phyloP scores from a whole-genome alignment of 2,888 invertebrate genomes.

The Rhaphigaster nebulosa region DNA sequence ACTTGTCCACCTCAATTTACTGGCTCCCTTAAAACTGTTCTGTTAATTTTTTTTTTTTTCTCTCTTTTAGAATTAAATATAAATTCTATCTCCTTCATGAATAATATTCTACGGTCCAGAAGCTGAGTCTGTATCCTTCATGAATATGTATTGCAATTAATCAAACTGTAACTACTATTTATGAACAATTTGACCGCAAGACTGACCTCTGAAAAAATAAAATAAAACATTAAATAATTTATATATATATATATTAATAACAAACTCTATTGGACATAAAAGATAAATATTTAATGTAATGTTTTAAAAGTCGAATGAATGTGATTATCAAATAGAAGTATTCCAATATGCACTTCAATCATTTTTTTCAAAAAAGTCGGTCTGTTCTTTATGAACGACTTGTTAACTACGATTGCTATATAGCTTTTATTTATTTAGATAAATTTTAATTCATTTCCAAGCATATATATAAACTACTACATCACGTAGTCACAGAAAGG shows the following conservation, averaged over 20 bases:
- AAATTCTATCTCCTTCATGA: conserved; percentile 1
- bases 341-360: too few species aligned
- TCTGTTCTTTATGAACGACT: too few species aligned
- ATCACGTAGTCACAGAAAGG: too few species aligned
- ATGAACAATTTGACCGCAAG: background rate
- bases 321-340: too few species aligned
- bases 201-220: background rate
- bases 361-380: too few species aligned
- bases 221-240: background rate
- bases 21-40: conserved; percentile 26
- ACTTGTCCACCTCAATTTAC: conserved; percentile 46
- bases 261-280: too few species aligned
- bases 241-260: background rate
- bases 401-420: too few species aligned
- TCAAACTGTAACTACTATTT: conserved; percentile 12
- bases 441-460: too few species aligned
- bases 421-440: too few species aligned
- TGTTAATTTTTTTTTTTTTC: background rate
- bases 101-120: conserved; percentile 15
- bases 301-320: too few species aligned
- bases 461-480: too few species aligned
- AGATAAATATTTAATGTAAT: background rate
- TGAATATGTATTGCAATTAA: conserved; percentile 16
- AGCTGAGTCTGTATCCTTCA: conserved; percentile 2
- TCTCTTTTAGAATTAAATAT: conserved; percentile 8